phyloP scores from a whole-genome alignment of 2,888 invertebrate genomes.

The Drosophila suboccidentalis region DNA sequence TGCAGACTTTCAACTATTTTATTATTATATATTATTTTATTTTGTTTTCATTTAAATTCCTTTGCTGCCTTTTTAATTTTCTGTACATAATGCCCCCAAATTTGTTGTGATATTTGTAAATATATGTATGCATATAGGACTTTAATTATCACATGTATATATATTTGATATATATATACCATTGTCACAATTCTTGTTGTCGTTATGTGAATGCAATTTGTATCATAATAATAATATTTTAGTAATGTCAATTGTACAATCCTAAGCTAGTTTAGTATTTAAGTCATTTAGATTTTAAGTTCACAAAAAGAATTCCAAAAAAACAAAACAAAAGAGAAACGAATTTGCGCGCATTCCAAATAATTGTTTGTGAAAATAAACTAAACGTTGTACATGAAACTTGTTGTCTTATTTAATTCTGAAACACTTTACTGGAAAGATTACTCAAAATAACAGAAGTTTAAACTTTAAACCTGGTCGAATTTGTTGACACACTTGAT shows the following conservation, averaged over 20 bases:
- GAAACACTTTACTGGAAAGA: background rate
- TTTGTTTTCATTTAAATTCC: background rate
- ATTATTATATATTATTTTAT: constrained; percentile 9
- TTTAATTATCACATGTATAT: constrained; percentile 23
- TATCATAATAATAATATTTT: constrained; percentile 31
- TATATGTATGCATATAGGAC: constrained; percentile 50
- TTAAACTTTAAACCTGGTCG: constrained; percentile 11
- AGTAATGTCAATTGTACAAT: constrained; percentile 48
- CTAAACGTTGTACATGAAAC: constrained; percentile 35
- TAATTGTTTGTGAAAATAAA: constrained; percentile 52
- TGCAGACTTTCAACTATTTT: constrained; percentile 23
- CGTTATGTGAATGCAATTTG: constrained; percentile 53
- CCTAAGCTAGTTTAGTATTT: constrained; percentile 45
- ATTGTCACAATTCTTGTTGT: constrained; percentile 63
- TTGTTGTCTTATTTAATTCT: background rate
- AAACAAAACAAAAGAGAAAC: constrained; percentile 27
- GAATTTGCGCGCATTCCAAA: constrained; percentile 52
- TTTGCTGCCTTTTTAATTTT: constrained; percentile 37
- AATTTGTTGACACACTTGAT: no score
- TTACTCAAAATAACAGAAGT: background rate
- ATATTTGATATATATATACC: constrained; percentile 32
- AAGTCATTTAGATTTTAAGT: constrained; percentile 45
- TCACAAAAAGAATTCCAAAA: constrained; percentile 4
- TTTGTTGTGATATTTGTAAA: constrained; percentile 72
- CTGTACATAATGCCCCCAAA: constrained; percentile 48